Evolutionary conservation across 2,113 vertebrate genomes (phyloP).

Genomic region (Lota lota): DNA sequence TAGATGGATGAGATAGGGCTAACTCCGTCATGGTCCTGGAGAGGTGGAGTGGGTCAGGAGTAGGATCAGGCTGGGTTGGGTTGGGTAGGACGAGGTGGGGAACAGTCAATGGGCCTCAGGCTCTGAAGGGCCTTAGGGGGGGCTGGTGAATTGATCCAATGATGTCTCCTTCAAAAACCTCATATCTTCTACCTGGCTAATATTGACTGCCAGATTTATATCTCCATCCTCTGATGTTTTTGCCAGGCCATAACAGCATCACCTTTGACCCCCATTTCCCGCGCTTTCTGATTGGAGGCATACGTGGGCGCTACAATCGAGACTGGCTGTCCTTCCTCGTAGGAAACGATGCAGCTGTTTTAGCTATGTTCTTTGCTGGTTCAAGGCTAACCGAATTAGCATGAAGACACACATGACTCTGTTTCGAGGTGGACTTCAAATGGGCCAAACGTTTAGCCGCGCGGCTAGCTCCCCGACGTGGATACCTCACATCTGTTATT

Average conservation of each 20-base stretch:
- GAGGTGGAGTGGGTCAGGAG: conserved; percentile 28
- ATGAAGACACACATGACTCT: conserved; percentile 30
- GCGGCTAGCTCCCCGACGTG: background rate
- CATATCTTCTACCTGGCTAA: conserved; percentile 58
- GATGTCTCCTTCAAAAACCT: conserved; percentile 55
- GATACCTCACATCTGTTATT: conserved; percentile 30
- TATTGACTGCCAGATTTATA: conserved; percentile 66
- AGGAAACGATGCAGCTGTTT: conserved; percentile 46
- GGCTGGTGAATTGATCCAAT: conserved; percentile 44
- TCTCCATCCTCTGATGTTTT: conserved; percentile 62
- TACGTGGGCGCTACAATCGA: conserved; percentile 50
- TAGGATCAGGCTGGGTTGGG: background rate
- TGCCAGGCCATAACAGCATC: conserved; percentile 47
- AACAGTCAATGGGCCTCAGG: conserved; percentile 5
- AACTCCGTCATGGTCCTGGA: conserved; percentile 24
- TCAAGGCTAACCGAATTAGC: conserved; percentile 34
- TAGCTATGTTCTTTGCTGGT: conserved; percentile 27
- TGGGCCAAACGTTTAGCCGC: conserved; percentile 31
- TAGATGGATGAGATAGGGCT: conserved; percentile 56
- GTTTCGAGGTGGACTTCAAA: conserved; percentile 30
- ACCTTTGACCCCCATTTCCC: conserved; percentile 58
- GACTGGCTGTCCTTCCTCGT: conserved; percentile 30
- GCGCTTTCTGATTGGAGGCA: conserved; percentile 60
- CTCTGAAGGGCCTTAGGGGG: conserved; percentile 29
- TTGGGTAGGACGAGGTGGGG: too few species aligned